phyloP scores from a whole-genome alignment of 2,888 invertebrate genomes.

The Acronicta psi region DNA sequence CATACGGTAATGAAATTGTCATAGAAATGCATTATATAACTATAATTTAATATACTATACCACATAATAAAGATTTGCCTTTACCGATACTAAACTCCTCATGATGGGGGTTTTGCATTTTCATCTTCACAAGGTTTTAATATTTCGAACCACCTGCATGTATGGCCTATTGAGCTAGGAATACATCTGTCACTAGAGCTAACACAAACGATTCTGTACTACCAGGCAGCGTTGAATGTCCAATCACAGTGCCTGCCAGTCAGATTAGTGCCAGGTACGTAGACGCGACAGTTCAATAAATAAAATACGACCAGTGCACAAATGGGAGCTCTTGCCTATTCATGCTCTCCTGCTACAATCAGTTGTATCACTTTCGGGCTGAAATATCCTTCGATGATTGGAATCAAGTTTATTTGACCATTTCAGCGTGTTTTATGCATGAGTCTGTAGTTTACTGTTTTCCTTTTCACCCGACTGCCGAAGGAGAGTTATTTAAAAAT shows the following conservation, averaged over 20 bases:
- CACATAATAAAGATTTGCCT: too few species aligned
- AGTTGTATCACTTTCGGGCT: background rate
- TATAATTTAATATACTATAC: too few species aligned
- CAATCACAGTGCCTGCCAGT: constrained; percentile 22
- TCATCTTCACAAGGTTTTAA: background rate
- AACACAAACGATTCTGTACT: constrained; percentile 17
- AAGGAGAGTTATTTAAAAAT: too few species aligned
- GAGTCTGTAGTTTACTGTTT: too few species aligned
- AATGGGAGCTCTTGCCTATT: constrained; percentile 30
- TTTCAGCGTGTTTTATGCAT: too few species aligned
- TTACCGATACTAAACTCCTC: too few species aligned
- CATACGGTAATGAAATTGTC: too few species aligned
- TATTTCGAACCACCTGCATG: background rate
- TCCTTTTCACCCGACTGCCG: too few species aligned
- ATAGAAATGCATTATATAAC: too few species aligned
- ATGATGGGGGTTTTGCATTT: background rate
- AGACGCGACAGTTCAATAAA: constrained; percentile 37
- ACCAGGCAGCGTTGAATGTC: constrained; percentile 15
- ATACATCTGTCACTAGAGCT: background rate
- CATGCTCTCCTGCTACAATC: constrained; percentile 21
- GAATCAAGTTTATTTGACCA: too few species aligned
- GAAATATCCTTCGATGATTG: too few species aligned
- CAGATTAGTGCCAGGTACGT: constrained; percentile 26
- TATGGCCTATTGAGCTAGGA: too few species aligned
- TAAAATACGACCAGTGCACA: constrained; percentile 35